Base-by-base conservation (phyloP, 2,888 invertebrate genomes). In the Helobdella robusta region DNA sequence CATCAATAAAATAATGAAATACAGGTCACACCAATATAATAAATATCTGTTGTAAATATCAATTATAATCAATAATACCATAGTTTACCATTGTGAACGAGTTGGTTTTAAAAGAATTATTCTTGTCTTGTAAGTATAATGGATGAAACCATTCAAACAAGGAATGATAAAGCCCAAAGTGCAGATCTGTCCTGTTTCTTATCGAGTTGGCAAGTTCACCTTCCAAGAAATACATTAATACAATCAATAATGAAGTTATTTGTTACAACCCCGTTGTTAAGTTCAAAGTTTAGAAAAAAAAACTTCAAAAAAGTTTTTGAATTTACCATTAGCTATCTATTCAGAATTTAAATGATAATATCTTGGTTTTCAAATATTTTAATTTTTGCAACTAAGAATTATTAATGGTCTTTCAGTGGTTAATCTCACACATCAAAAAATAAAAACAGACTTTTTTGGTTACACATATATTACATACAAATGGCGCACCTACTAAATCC, bases 401-500 rank as follows among this genome's bases (percentile, higher is more conserved):
- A n/a, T n/a, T n/a, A n/a, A n/a, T n/a, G n/a, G n/a, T 15, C 44
- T 40, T 40, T 40, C 11, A 15, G n/a, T n/a, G 44, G 18, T 40
- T 40, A 18, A 15, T 18, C 11, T 11, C 40, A 40, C 40, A 18
- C 11, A 40, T 18, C 40, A 40, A 15, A 15, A 40, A 15, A 15
- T 40, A 11, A 40, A 15, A 18, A 40, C 11, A 15, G 11, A 40
- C 40, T 15, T 40, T 40, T 40, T 40, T 15, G 48, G 25, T 15
- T 8, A 5, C 20, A 48, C 23, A 18, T 15, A 15, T 40, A 15
- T 15, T 40, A 48, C 20, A 1, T 5, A 48, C 3, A 6, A 23
- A 2, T 23, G 48, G 8, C 75, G 71, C 73, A 82, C 87, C 86
- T 52, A 91, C 84, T 56, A 92, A 78, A 79, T 92, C 89, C 59